A percentile compares a stretch with the other conserved stretches of the same genome.
Evolutionary conservation across 2,113 vertebrate species (phyloP).

Genomic region (Python bivittatus): DNA sequence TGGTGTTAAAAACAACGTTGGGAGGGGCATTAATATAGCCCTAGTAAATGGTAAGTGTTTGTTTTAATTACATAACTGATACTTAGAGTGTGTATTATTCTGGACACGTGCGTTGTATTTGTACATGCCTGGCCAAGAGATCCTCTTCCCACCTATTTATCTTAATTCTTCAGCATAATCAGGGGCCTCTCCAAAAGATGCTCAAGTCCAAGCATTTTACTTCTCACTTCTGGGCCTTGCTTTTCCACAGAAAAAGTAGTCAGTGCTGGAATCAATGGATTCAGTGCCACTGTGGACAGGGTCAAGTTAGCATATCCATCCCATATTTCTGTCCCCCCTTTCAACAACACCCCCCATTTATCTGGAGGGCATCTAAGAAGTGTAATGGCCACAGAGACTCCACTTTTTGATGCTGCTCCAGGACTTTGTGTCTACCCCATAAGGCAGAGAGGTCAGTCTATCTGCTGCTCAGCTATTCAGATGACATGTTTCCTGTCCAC

Average conservation of each 20-base stretch:
- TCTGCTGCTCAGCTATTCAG: background rate
- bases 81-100: constrained; percentile 3
- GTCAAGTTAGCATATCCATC: background rate
- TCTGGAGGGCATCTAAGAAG: background rate
- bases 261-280: background rate
- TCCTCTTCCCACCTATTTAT: background rate
- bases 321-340: background rate
- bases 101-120: background rate
- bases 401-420: background rate
- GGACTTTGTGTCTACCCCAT: background rate
- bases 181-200: background rate
- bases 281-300: background rate
- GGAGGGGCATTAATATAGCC: constrained; percentile 92
- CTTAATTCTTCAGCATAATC: background rate
- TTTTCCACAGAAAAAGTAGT: background rate
- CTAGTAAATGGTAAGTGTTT: constrained; percentile 86
- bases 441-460: no score
- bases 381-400: background rate
- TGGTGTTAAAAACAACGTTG: constrained; percentile 96
- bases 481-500: background rate
- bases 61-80: background rate
- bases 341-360: background rate
- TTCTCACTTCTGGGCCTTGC: background rate
- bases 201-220: background rate
- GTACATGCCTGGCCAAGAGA: background rate